phyloP scores from a whole-genome alignment of 2,888 invertebrate genomes.

The Timandra comae region DNA sequence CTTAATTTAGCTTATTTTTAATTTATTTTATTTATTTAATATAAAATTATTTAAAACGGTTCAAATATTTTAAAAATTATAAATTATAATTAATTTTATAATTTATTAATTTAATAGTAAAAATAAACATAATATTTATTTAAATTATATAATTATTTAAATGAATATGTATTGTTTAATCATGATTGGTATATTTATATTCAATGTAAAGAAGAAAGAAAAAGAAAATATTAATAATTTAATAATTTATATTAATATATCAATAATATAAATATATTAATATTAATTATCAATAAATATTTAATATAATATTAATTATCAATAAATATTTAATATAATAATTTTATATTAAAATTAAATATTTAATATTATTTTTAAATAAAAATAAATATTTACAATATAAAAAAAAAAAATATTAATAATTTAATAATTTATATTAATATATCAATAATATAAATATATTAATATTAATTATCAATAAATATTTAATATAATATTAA shows the following conservation, averaged over 20 bases:
- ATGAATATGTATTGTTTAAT: constrained; percentile 26
- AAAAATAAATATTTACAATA: constrained; percentile 7
- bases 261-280: constrained; percentile 8
- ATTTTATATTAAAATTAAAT: constrained; percentile 3
- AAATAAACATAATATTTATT: constrained; percentile 27
- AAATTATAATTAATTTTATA: constrained; percentile 12
- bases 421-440: constrained; percentile 8
- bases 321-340: constrained; percentile 10
- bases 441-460: constrained; percentile 5
- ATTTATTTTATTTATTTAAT: constrained; percentile 28
- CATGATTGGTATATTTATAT: constrained; percentile 21
- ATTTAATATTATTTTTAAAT: constrained; percentile 9
- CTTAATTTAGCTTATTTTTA: constrained; percentile 76
- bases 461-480: constrained; percentile 9
- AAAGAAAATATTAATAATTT: constrained; percentile 23
- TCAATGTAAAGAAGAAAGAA: constrained; percentile 28
- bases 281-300: constrained; percentile 12
- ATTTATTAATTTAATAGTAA: constrained; percentile 23
- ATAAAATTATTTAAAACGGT: constrained; percentile 33
- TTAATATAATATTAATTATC: constrained; percentile 9
- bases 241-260: constrained; percentile 14
- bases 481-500: constrained; percentile 12
- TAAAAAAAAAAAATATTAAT: constrained; percentile 5
- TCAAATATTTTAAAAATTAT: constrained; percentile 25
- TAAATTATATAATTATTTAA: constrained; percentile 21